Evolutionary conservation across 2,888 invertebrate genomes (phyloP), one percentile per base, ranked within the genome.

Genomic region (Deilephila porcellus): DNA sequence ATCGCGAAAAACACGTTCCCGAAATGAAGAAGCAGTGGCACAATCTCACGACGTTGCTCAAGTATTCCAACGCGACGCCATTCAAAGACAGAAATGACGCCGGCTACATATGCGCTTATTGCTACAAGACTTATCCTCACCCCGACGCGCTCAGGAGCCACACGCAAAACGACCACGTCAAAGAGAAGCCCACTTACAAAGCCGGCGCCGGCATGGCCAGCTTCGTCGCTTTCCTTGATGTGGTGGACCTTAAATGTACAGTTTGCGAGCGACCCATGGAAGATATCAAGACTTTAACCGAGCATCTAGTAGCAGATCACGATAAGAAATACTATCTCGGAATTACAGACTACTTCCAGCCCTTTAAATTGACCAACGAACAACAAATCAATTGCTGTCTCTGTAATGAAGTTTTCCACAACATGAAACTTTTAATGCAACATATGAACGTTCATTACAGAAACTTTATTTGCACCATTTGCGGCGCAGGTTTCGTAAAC

Each of bases 1-100:
- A 85, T 75, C 86, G 88, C 74, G 89, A 90, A 82, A 90, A 90
- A 81, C 86, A 89, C 81, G 76, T 90, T 59, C 86, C 81, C 11
- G 81, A 93, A 82, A 89, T 92, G 90, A 91, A 92, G 86, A 94
- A 93, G 78, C 94, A 93, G 76, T 93, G 92, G 90, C 93, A 93
- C 77, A 94, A 94, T 80, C 83, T 94, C 56, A 91, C 86, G 60
- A 91, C 91, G 0, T 79, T 94, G 56, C 88, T 94, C 59, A 90
- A 90, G 77, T 89, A 86, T 73, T 93, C 94, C 0, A 94, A 94
- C 77, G 92, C 86, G 0, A 94, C 94, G 1, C 94, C 94, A 1
- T 94, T 94, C 79, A 93, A 92, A 76, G 92, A 92, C 76, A 83
- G 93, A 34, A 93, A 93, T 60, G 94, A 93, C 74, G 92, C 93